A percentile compares a stretch with the other conserved stretches of the same genome.
Conservation (phyloP, 2,113 vertebrate genomes). For the Nansenia antarctica region DNA sequence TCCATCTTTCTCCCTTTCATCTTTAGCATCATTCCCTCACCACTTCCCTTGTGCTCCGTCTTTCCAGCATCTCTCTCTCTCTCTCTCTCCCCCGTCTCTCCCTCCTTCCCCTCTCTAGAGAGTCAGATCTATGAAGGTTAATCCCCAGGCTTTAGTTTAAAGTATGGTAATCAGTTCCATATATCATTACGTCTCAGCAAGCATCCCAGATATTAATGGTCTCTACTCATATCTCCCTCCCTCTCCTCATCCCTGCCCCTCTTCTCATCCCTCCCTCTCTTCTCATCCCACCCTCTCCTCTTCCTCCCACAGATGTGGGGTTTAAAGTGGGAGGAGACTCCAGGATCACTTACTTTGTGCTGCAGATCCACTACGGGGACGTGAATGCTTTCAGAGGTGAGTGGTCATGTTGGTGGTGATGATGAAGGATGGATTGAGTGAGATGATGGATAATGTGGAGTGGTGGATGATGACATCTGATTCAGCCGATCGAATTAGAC, state of each 20-base stretch:
- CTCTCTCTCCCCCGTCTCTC: neutral
- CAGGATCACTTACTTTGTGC: slow-evolving; percentile 88
- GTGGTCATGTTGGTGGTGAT: slow-evolving; percentile 24
- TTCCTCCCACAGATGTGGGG: slow-evolving; percentile 83
- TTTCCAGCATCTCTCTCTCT: neutral
- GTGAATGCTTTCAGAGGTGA: slow-evolving; percentile 86
- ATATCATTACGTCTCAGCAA: slow-evolving; percentile 14
- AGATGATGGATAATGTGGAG: no score
- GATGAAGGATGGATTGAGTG: neutral
- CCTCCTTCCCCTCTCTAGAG: neutral
- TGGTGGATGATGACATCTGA: neutral
- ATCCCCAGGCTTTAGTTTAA: slow-evolving; percentile 14
- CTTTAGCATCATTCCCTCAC: neutral
- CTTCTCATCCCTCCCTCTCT: neutral
- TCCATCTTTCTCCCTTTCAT: neutral
- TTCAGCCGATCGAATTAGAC: neutral
- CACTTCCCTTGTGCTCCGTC: neutral
- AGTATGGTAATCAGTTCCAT: slow-evolving; percentile 19
- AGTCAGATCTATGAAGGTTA: slow-evolving; percentile 1
- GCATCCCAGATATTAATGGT: slow-evolving; percentile 2
- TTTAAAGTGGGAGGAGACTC: slow-evolving; percentile 91
- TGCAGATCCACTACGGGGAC: slow-evolving; percentile 97
- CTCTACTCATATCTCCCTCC: neutral
- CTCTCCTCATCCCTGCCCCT: neutral
- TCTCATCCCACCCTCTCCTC: neutral